phyloP scores from a whole-genome alignment of 2,888 invertebrate genomes.

The Cacoxenus indagator region DNA sequence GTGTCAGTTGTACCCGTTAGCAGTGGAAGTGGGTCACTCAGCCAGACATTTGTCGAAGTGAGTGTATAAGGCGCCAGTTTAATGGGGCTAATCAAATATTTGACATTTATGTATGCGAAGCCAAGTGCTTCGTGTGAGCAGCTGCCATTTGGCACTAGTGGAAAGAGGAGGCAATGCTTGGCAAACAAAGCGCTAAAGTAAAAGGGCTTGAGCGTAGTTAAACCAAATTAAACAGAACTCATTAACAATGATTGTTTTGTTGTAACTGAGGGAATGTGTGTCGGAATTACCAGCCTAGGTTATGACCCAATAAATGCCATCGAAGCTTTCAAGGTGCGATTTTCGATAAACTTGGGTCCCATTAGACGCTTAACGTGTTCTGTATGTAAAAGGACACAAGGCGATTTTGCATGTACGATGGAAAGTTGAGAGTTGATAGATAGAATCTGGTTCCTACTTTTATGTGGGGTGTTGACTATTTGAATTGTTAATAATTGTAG shows the following conservation, averaged over 20 bases:
- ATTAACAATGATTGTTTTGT: not conserved
- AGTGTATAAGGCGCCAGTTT: constrained; percentile 34
- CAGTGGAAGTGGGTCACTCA: not conserved
- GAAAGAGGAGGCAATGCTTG: not conserved
- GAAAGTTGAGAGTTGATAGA: too few relatives aligned
- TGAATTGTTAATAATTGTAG: too few relatives aligned
- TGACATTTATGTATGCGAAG: constrained; percentile 44
- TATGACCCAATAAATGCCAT: too few relatives aligned
- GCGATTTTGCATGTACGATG: too few relatives aligned
- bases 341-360: too few relatives aligned
- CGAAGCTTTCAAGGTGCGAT: too few relatives aligned
- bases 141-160: not conserved
- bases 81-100: constrained; percentile 66
- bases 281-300: too few relatives aligned
- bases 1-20: not conserved
- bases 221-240: not conserved
- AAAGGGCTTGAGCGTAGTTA: not conserved
- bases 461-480: too few relatives aligned
- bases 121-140: not conserved
- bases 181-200: not conserved
- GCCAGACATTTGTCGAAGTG: not conserved
- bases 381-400: too few relatives aligned
- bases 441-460: too few relatives aligned
- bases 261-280: not conserved
- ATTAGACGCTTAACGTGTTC: too few relatives aligned